Base-by-base conservation (phyloP, 2,888 invertebrate species). In the Cantharis flavilabris region DNA sequence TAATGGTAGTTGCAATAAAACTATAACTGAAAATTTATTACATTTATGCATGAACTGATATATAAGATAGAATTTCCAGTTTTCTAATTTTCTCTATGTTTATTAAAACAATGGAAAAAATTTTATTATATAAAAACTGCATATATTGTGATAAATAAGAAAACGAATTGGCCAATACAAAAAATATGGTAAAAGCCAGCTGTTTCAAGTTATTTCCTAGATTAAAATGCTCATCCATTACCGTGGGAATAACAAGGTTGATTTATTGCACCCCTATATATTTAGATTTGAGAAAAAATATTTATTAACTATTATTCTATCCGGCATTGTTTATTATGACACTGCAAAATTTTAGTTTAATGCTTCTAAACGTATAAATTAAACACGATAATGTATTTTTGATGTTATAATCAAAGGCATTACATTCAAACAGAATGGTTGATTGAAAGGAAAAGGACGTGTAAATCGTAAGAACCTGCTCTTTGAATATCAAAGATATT, bases 191-290 rank as follows among this genome's bases (percentile, higher is more conserved):
- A 67, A 67, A 67, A 26, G 23, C 20, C 65, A 67, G 20, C 18
- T 67, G 65, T 67, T 67, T 67, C 26, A n/a, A 23, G 26, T 23
- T 67, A 67, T 67, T 67, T 67, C 23, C 26, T 67, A 67, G 26
- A 67, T 67, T 67, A 67, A 67, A 67, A 67, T 67, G 26, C 65
- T 26, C 65, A 67, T 67, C 65, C 23, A 67, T 67, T 67, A 67
- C 65, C 65, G 65, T 67, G 65, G 65, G 65, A 67, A 67, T 67
- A 67, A 23, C 65, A 67, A 67, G n/a, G 20, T 9, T 67, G 65
- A 23, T 67, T 67, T 26, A 67, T 67, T 67, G 20, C 20, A 67
- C 65, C 65, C 65, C 65, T 67, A 67, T 67, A 67, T 67, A 26
- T 67, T 20, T 23, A 23, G n/a, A 67, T 67, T 23, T n/a, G 23